Conservation (phyloP, 2,113 vertebrate species). For the Sorex araneus region DNA sequence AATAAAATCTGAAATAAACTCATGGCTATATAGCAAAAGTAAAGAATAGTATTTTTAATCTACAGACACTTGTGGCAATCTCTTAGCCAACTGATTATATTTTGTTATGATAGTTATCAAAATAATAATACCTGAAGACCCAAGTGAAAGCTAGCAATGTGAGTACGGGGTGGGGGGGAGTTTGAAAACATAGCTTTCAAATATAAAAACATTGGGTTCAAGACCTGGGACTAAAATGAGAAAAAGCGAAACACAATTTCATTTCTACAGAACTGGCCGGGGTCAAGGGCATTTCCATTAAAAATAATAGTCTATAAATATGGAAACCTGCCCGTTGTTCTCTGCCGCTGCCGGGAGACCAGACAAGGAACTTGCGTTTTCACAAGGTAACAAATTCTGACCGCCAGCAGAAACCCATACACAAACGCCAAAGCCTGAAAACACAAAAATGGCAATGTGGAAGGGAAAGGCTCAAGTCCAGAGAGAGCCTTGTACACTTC, state of each 20-base stretch:
- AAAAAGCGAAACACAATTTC: slow-evolving; percentile 70
- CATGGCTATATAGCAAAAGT: not conserved
- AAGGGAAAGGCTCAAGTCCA: slow-evolving; percentile 14
- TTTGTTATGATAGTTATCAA: slow-evolving; percentile 42
- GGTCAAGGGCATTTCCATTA: slow-evolving; percentile 59
- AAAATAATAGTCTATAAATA: slow-evolving; percentile 69
- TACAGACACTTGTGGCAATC: not conserved
- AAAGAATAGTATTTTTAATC: not conserved
- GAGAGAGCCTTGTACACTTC: not conserved
- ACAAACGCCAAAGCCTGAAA: slow-evolving; percentile 2
- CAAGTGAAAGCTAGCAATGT: slow-evolving; percentile 35
- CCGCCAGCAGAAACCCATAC: slow-evolving; percentile 3
- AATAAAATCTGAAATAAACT: slow-evolving; percentile 42
- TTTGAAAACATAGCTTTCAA: slow-evolving; percentile 57
- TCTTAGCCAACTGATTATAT: slow-evolving; percentile 59
- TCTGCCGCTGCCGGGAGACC: slow-evolving; percentile 44
- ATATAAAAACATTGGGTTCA: slow-evolving; percentile 60
- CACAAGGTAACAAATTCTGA: slow-evolving; percentile 47
- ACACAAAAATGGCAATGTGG: slow-evolving; percentile 12
- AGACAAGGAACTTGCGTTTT: slow-evolving; percentile 59
- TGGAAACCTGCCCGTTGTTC: slow-evolving; percentile 55
- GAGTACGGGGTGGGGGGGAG: not conserved
- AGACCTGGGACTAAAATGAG: slow-evolving; percentile 60
- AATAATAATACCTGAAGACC: slow-evolving; percentile 51
- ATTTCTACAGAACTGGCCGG: slow-evolving; percentile 59